phyloP scores from a whole-genome alignment of 2,113 vertebrate genomes.

The Sinocyclocheilus anophthalmus region DNA sequence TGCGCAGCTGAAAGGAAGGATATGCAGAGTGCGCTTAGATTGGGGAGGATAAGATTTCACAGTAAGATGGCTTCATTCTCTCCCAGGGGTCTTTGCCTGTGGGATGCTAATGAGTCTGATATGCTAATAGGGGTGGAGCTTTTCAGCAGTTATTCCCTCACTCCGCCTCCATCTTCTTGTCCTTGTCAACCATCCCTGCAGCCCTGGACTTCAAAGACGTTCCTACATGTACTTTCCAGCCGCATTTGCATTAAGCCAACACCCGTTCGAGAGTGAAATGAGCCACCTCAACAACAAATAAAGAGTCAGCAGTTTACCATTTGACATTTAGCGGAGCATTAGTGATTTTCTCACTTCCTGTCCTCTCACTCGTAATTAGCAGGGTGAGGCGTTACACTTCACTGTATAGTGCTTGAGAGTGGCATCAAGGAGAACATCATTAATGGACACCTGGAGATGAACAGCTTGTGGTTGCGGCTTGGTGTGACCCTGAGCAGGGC shows the following conservation, averaged over 20 bases:
- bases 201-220: conserved; percentile 32
- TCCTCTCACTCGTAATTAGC: conserved; percentile 58
- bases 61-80: conserved; percentile 46
- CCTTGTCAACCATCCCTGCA: conserved; percentile 53
- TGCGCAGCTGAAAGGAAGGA: conserved; percentile 17
- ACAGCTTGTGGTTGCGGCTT: conserved; percentile 81
- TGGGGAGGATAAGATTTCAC: conserved; percentile 23
- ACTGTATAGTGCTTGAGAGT: conserved; percentile 61
- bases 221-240: not conserved
- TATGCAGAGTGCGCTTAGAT: not conserved
- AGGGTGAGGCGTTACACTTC: conserved; percentile 42
- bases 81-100: conserved; percentile 29
- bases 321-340: conserved; percentile 58
- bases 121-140: conserved; percentile 70
- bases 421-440: conserved; percentile 80
- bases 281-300: conserved; percentile 27
- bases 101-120: conserved; percentile 70
- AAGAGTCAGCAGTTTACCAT: conserved; percentile 57
- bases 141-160: conserved; percentile 56
- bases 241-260: conserved; percentile 41
- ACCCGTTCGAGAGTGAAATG: not conserved
- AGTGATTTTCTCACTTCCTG: conserved; percentile 49
- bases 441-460: conserved; percentile 82
- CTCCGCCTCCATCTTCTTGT: conserved; percentile 49
- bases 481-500: conserved; percentile 75